Percentiles rank a stretch among this genome's conserved stretches.
Conservation (phyloP, 2,888 invertebrate species). For the Meiosimyza platycephala region DNA sequence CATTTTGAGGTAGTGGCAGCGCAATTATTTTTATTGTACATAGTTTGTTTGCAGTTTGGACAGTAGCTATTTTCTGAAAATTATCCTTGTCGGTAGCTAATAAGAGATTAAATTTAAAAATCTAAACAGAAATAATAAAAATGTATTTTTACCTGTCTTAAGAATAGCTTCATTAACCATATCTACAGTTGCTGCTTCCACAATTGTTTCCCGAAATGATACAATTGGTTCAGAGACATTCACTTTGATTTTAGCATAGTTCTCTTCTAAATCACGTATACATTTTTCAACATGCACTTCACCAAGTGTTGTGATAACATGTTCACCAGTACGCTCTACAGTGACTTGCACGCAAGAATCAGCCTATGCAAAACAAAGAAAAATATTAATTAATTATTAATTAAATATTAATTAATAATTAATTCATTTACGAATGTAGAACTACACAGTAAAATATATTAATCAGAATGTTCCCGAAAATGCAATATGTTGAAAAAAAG, state of each 20-base stretch:
- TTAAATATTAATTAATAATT: too few species aligned
- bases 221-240: constrained; percentile 96
- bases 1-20: constrained; percentile 78
- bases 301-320: constrained; percentile 94
- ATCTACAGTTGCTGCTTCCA: constrained; percentile 81
- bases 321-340: constrained; percentile 94
- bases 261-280: constrained; percentile 85
- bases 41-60: constrained; percentile 79
- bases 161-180: constrained; percentile 89
- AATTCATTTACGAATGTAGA: too few species aligned
- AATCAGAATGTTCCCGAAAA: too few species aligned
- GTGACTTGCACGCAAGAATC: constrained; percentile 93
- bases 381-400: constrained; percentile 1
- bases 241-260: constrained; percentile 88
- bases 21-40: constrained; percentile 81
- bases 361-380: constrained; percentile 46
- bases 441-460: too few species aligned
- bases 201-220: constrained; percentile 93
- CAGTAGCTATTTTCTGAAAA: constrained; percentile 70
- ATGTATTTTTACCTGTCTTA: constrained; percentile 66
- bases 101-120: constrained; percentile 34
- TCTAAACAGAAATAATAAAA: constrained; percentile 35
- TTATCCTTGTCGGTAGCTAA: constrained; percentile 64
- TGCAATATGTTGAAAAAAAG: too few species aligned
- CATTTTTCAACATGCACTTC: constrained; percentile 98